A percentile compares a stretch with the other conserved stretches of the same genome.
phyloP scores from a whole-genome alignment of 2,888 invertebrate genomes.

The Phragmatobia fuliginosa region DNA sequence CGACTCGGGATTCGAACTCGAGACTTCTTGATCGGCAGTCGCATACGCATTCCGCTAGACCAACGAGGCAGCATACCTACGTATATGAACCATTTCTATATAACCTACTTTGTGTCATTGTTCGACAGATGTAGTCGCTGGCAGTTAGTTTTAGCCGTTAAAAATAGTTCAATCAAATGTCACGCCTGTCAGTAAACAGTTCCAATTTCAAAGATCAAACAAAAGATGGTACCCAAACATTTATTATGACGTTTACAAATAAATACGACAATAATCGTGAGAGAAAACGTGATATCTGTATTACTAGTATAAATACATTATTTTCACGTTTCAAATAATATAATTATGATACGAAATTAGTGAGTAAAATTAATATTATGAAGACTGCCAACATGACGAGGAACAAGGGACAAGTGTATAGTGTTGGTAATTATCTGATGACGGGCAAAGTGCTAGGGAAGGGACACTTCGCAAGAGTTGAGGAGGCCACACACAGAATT shows the following conservation, averaged over 20 bases:
- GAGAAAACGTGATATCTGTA: constrained; percentile 51
- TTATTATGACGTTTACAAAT: constrained; percentile 73
- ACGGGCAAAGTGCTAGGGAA: constrained; percentile 90
- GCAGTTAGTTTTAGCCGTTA: constrained; percentile 57
- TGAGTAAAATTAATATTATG: constrained; percentile 59
- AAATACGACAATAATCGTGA: constrained; percentile 61
- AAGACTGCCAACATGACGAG: constrained; percentile 71
- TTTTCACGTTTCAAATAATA: constrained; percentile 51
- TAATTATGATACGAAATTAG: constrained; percentile 74
- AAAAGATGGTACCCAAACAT: constrained; percentile 69
- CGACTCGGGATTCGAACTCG: too few relatives aligned
- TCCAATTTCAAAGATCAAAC: constrained; percentile 79
- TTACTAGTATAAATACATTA: constrained; percentile 44
- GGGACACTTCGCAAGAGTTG: constrained; percentile 92
- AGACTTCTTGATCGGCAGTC: too few relatives aligned
- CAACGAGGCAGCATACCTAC: too few relatives aligned
- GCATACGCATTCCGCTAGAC: too few relatives aligned
- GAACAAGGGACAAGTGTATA: constrained; percentile 80
- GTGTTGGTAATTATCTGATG: constrained; percentile 91
- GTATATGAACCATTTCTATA: neutral
- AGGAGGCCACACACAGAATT: constrained; percentile 90
- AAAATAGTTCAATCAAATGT: constrained; percentile 76
- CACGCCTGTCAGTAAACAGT: constrained; percentile 71
- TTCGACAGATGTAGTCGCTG: constrained; percentile 48
- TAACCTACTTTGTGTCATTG: constrained; percentile 45